Conservation (phyloP, 2,888 invertebrate genomes). For the Yponomeuta sedellus region DNA sequence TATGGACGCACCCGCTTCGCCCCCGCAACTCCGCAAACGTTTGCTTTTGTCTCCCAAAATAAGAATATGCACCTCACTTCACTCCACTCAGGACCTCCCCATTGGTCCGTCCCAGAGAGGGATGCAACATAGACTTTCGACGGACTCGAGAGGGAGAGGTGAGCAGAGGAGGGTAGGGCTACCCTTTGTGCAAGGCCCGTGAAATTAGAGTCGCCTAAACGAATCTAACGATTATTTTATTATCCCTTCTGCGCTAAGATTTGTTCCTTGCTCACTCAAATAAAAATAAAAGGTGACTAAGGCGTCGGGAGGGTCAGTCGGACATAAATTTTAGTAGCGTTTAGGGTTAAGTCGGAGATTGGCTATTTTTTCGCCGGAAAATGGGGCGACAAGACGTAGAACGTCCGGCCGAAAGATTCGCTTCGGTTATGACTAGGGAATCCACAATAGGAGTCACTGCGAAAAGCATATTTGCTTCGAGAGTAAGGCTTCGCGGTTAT, state of each 20-base stretch:
- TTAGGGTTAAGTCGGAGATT: conserved; percentile 53
- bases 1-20: background rate
- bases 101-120: conserved; percentile 50
- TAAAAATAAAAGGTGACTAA: conserved; percentile 76
- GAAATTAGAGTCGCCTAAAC: conserved; percentile 76
- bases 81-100: conserved; percentile 41
- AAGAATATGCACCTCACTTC: conserved; percentile 37
- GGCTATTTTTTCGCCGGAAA: conserved; percentile 27
- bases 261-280: conserved; percentile 77
- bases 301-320: conserved; percentile 67
- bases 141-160: conserved; percentile 25
- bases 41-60: conserved; percentile 36
- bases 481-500: no score
- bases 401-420: background rate
- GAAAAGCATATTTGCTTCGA: no score
- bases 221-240: conserved; percentile 77
- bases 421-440: no score
- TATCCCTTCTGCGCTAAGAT: conserved; percentile 76
- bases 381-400: background rate
- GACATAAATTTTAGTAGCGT: conserved; percentile 61
- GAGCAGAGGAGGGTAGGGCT: conserved; percentile 46
- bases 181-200: conserved; percentile 73
- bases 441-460: no score
- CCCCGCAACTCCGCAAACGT: conserved; percentile 51
- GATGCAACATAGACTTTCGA: conserved; percentile 27